phyloP scores from a whole-genome alignment of 2,797 vertebrate genomes.

The Tadarida brasiliensis region DNA sequence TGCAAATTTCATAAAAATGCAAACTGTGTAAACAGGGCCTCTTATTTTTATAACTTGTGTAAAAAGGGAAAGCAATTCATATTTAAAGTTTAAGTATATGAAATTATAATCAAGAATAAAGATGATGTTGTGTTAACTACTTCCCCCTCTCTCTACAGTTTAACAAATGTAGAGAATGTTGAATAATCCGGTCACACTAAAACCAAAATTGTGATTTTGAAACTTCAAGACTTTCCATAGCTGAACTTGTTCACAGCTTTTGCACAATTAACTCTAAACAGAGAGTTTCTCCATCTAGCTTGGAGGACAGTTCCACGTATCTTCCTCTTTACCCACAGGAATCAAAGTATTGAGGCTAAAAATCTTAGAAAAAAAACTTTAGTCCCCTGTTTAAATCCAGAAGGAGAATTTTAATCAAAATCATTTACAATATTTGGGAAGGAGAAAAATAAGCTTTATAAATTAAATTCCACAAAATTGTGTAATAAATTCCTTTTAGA shows the following conservation, averaged over 20 bases:
- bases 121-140: constrained; percentile 34
- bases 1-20: constrained; percentile 80
- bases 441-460: constrained; percentile 56
- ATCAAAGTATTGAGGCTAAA: constrained; percentile 5
- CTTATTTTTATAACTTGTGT: constrained; percentile 77
- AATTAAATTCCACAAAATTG: constrained; percentile 59
- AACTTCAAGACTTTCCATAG: constrained; percentile 7
- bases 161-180: constrained; percentile 50
- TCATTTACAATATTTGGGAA: constrained; percentile 48
- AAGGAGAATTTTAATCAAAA: constrained; percentile 61
- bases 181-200: constrained; percentile 54
- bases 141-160: not conserved
- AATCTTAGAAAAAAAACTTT: not conserved
- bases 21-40: constrained; percentile 70
- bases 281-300: not conserved
- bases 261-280: constrained; percentile 21
- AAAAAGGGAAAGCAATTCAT: constrained; percentile 84
- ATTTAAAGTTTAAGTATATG: constrained; percentile 80
- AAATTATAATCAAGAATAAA: constrained; percentile 69
- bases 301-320: not conserved
- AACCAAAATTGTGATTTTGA: constrained; percentile 59
- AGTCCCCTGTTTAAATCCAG: constrained; percentile 34
- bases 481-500: constrained; percentile 70
- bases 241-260: not conserved
- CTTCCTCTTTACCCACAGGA: not conserved